A percentile compares a stretch with the other conserved stretches of the same genome.
These are phyloP conservation scores for Cataglyphis altisquamis DNA, from an alignment of 2,888 invertebrate species.

Conservation along the genomic window DNA sequence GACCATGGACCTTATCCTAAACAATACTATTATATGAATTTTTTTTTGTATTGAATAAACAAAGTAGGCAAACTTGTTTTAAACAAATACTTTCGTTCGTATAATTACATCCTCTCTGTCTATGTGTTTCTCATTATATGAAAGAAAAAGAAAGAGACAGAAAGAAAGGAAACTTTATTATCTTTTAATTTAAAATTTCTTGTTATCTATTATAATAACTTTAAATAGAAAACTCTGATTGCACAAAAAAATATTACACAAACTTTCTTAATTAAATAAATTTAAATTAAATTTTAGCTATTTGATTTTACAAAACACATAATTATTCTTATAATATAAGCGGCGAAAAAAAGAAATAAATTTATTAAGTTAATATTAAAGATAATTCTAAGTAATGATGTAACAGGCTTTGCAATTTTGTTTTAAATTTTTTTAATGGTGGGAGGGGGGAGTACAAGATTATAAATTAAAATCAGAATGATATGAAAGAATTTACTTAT, in stretches of 20 bases:
- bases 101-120: neutral
- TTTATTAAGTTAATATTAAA: too few relatives aligned
- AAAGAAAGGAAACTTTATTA: neutral
- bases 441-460: neutral
- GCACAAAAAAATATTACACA: neutral
- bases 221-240: neutral
- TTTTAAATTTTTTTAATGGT: too few relatives aligned
- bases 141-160: neutral
- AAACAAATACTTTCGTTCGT: neutral
- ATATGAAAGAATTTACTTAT: neutral
- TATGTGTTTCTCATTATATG: neutral
- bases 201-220: neutral
- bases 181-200: neutral
- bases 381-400: too few relatives aligned
- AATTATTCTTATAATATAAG: neutral
- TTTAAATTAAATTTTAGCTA: neutral
- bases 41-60: conserved; percentile 20
- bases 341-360: neutral
- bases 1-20: conserved; percentile 42
- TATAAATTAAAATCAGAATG: neutral
- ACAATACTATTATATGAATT: neutral
- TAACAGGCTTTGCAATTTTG: too few relatives aligned
- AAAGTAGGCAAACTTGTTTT: neutral
- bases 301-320: neutral
- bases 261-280: neutral